Percentiles rank a stretch among this genome's conserved stretches.
Evolutionary conservation across 2,797 vertebrate species (phyloP).

Genomic region (Spinus olivaceus): DNA sequence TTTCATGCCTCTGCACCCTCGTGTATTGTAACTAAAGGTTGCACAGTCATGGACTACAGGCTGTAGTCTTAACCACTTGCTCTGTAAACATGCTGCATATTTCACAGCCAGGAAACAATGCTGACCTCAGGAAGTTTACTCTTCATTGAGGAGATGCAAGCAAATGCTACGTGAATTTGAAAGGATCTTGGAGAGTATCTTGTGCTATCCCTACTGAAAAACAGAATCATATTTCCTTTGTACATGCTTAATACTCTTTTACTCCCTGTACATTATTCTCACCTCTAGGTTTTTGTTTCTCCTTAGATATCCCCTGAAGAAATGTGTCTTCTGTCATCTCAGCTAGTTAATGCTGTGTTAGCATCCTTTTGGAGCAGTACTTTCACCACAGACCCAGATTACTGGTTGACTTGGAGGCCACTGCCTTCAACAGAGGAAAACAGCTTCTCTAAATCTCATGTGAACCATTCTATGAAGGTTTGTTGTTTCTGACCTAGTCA

Average conservation of each 20-base stretch:
- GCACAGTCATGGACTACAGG: neutral
- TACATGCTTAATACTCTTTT: neutral
- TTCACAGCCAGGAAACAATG: neutral
- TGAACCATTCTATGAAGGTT: slow-evolving; percentile 75
- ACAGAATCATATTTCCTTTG: neutral
- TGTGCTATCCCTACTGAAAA: neutral
- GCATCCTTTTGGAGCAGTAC: slow-evolving; percentile 87
- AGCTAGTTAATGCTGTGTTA: slow-evolving; percentile 83
- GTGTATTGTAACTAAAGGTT: neutral
- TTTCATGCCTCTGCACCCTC: neutral
- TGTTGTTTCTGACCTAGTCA: slow-evolving; percentile 16
- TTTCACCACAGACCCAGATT: slow-evolving; percentile 84
- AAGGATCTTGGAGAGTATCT: neutral
- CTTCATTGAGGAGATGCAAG: neutral
- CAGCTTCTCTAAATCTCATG: slow-evolving; percentile 46
- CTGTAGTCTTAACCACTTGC: neutral
- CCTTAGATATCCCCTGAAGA: slow-evolving; percentile 79
- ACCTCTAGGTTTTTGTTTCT: neutral
- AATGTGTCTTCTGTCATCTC: slow-evolving; percentile 83
- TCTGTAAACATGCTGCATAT: neutral
- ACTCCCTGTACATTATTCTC: neutral
- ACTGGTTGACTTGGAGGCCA: slow-evolving; percentile 89
- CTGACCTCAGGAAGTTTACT: neutral
- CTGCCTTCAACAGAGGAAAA: slow-evolving; percentile 59
- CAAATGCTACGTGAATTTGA: neutral